Percentiles rank a stretch among this genome's conserved stretches.
Evolutionary conservation across 2,797 vertebrate genomes (phyloP).

Genomic region (Bufotes viridis): DNA sequence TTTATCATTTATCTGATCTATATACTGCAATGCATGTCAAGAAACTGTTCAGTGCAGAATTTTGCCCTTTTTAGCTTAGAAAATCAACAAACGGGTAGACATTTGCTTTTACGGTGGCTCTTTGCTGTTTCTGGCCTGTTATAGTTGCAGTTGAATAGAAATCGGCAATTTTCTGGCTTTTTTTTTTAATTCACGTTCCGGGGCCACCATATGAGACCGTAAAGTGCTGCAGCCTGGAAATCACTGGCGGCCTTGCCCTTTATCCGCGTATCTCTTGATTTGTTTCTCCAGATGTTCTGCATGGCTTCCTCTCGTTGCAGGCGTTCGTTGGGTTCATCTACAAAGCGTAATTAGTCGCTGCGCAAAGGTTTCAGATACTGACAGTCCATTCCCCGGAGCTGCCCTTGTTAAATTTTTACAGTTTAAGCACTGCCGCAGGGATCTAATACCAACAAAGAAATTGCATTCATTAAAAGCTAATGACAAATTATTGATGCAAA

Average conservation of each 20-base stretch:
- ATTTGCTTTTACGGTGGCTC: not conserved
- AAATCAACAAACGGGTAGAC: too few relatives aligned
- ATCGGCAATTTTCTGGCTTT: not conserved
- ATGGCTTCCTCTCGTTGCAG: constrained; percentile 41
- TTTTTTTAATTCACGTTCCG: constrained; percentile 9
- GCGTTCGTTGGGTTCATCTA: constrained; percentile 44
- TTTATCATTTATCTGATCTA: too few relatives aligned
- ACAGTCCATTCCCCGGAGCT: constrained; percentile 57
- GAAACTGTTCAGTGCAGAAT: too few relatives aligned
- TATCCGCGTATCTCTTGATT: constrained; percentile 38
- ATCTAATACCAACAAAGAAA: constrained; percentile 61
- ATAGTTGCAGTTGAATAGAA: not conserved
- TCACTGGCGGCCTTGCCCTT: constrained; percentile 46
- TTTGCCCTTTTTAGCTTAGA: too few relatives aligned
- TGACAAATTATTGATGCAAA: constrained; percentile 64
- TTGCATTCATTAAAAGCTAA: constrained; percentile 62
- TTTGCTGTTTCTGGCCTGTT: too few relatives aligned
- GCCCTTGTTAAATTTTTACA: constrained; percentile 62
- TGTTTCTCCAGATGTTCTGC: constrained; percentile 58
- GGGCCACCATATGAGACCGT: not conserved
- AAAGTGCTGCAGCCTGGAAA: constrained; percentile 20
- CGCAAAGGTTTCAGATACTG: constrained; percentile 59
- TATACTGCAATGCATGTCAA: too few relatives aligned
- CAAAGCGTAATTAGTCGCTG: constrained; percentile 56
- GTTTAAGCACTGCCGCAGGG: constrained; percentile 59